Percentiles rank a stretch among this genome's conserved stretches.
phyloP scores from a whole-genome alignment of 2,113 vertebrate genomes.

The Elgaria multicarinata region DNA sequence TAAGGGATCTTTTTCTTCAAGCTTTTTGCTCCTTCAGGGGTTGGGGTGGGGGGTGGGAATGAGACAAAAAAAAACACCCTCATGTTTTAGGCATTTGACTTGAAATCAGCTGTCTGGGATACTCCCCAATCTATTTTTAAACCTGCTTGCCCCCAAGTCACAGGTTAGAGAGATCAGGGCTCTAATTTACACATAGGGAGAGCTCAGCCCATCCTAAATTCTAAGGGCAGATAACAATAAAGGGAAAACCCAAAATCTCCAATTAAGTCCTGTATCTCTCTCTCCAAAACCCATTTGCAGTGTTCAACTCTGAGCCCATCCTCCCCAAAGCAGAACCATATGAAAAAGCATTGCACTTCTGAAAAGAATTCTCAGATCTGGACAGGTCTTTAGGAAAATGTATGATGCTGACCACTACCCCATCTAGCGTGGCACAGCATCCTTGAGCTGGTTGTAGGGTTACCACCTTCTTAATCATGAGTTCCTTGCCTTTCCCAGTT shows the following conservation, averaged over 20 bases:
- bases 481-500: background rate
- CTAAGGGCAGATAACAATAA: background rate
- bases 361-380: background rate
- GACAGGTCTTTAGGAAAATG: background rate
- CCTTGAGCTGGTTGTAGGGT: background rate
- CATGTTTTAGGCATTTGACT: background rate
- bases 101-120: background rate
- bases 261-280: background rate
- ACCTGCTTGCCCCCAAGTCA: background rate
- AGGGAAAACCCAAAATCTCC: background rate
- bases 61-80: background rate
- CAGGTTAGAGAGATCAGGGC: background rate
- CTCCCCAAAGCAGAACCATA: background rate
- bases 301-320: background rate
- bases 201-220: background rate
- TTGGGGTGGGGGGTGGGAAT: background rate
- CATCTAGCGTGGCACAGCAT: background rate
- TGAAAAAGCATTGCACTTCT: background rate
- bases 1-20: background rate
- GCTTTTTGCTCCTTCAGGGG: background rate
- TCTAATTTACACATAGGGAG: background rate
- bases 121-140: background rate
- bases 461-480: background rate
- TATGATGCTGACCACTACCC: background rate
- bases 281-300: background rate